phyloP scores from a whole-genome alignment of 2,888 invertebrate species.

The Scaptomyza cyrtandrae region DNA sequence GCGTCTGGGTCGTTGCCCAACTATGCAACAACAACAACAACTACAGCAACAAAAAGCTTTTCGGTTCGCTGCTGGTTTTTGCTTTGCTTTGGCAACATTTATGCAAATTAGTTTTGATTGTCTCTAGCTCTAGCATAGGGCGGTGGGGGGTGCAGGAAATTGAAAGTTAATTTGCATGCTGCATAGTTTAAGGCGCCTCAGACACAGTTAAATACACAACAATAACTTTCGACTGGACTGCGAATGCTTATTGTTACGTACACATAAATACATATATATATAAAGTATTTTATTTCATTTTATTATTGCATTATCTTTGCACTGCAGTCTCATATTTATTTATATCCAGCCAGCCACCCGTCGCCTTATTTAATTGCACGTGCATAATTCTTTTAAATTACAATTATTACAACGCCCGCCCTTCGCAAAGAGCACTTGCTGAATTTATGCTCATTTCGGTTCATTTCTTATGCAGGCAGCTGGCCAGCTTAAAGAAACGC shows the following conservation, averaged over 20 bases:
- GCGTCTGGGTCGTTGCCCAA: constrained; percentile 78
- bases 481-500: constrained; percentile 57
- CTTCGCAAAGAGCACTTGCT: constrained; percentile 39
- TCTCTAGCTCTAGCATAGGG: constrained; percentile 35
- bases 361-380: constrained; percentile 77
- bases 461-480: constrained; percentile 69
- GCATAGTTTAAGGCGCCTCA: constrained; percentile 65
- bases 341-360: constrained; percentile 27
- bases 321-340: constrained; percentile 55
- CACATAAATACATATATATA: constrained; percentile 8
- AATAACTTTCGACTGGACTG: constrained; percentile 62
- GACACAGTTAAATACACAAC: constrained; percentile 73
- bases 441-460: constrained; percentile 61
- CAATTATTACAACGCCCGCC: constrained; percentile 70
- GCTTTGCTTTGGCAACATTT: constrained; percentile 74
- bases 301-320: constrained; percentile 75
- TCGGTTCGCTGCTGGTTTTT: constrained; percentile 45
- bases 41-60: constrained; percentile 27
- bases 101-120: constrained; percentile 81
- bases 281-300: constrained; percentile 48
- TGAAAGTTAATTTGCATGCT: constrained; percentile 81
- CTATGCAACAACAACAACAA: constrained; percentile 54
- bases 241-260: constrained; percentile 51
- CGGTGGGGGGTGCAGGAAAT: constrained; percentile 52
- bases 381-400: constrained; percentile 79